These are phyloP conservation scores for Lasius fuliginosus DNA, from an alignment of 2,888 invertebrate species.

Conservation along the genomic window DNA sequence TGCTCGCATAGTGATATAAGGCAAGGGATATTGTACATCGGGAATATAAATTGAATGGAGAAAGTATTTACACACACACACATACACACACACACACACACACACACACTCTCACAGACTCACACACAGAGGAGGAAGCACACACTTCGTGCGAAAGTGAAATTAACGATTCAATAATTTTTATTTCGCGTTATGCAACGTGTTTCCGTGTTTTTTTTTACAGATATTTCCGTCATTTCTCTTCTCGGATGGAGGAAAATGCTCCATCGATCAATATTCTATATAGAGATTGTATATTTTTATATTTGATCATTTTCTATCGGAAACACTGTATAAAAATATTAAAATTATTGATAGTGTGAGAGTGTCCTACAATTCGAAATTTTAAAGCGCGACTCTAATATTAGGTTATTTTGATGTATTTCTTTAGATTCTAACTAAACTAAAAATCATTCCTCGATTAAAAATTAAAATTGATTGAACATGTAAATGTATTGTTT, in stretches of 20 bases:
- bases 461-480: not conserved
- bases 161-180: slow-evolving; percentile 42
- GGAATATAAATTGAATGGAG: slow-evolving; percentile 67
- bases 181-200: not conserved
- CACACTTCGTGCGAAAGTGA: slow-evolving; percentile 41
- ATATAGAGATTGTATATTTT: not conserved
- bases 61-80: slow-evolving; percentile 25
- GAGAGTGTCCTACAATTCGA: not conserved
- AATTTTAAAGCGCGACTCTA: not conserved
- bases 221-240: slow-evolving; percentile 2
- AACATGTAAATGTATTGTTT: not conserved
- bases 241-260: not conserved
- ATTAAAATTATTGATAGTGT: not conserved
- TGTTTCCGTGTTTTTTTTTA: slow-evolving; percentile 20
- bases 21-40: slow-evolving; percentile 48
- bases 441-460: not conserved
- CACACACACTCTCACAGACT: not conserved
- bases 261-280: not conserved
- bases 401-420: not conserved
- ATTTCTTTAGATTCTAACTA: not conserved
- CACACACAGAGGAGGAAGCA: slow-evolving; percentile 12
- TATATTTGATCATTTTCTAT: not conserved
- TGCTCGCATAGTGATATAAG: slow-evolving; percentile 63
- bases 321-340: not conserved
- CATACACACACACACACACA: not conserved